Base-by-base conservation (phyloP, 2,113 vertebrate genomes). In the Odobenus rosmarus region DNA sequence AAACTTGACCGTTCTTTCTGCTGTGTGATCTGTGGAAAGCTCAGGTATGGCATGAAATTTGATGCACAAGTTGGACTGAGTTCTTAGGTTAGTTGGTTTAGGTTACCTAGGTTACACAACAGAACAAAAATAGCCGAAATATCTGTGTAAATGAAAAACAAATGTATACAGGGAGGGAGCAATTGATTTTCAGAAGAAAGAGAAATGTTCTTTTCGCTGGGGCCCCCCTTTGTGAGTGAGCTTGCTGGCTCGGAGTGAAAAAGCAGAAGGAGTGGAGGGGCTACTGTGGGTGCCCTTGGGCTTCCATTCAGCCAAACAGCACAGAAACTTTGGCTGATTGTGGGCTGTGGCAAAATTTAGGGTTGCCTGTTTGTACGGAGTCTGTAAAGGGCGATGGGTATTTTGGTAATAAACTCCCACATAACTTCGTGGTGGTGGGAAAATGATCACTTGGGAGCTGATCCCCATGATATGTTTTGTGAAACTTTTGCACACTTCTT, bases 101-200 rank as follows among this genome's bases (percentile, higher is more conserved):
- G 83, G 77, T 88, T 95, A 89, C 92, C 90, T 96, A 82, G 74
- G 90, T 95, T 93, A 95, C 24, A 64, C 33, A 53, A 74, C 53
- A 93, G 95, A 94, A 57, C 49, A 64, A 96, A 97, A 95, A 83
- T 74, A 96, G 64, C 84, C 92, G 71, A 94, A 90, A 81, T 88
- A 62, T 46, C 69, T 59, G 39, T 64, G 53, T 39, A 42, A 90
- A 88, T 94, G 71, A 64, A 81, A 96, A 96, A 74, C 64, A 90
- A 92, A 84, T 72, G 46, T 24, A 77, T 69, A 83, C 0, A 24
- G 19, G 59, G 59, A 62, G 74, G 46, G 72, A 90, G 62, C 46
- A 5, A 88, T 90, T 49, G 10, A n/a, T 33, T 92, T 94, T 42
- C 57, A 92, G 67, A 76, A 86, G 61, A 94, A 57, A 94, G 57